Percentiles rank a stretch among this genome's conserved stretches.
These are phyloP conservation scores for Steinernema hermaphroditum DNA, from an alignment of 2,888 invertebrate species.

Conservation along the genomic window DNA sequence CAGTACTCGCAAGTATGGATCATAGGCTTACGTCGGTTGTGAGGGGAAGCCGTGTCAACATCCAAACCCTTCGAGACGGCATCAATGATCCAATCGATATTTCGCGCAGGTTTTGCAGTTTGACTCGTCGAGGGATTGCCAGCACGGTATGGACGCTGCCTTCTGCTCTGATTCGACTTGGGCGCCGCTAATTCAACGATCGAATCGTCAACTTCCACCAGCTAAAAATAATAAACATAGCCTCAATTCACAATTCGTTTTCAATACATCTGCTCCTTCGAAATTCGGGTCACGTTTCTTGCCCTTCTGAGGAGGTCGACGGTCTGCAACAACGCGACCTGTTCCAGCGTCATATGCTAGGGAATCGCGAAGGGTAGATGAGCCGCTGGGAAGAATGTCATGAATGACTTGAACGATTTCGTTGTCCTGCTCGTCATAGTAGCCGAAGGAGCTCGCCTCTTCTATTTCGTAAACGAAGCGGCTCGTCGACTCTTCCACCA, in stretches of 20 bases:
- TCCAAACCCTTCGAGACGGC: conserved; percentile 56
- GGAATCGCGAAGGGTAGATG: background rate
- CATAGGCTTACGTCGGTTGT: conserved; percentile 52
- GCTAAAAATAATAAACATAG: background rate
- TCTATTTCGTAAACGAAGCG: background rate
- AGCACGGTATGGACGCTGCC: background rate
- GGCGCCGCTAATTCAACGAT: conserved; percentile 7
- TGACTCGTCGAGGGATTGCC: background rate
- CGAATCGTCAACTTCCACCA: conserved; percentile 6
- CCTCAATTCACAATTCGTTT: no score
- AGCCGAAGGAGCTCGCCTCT: background rate
- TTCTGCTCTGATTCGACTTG: background rate
- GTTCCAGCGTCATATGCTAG: background rate
- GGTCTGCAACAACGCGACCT: background rate
- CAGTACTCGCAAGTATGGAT: conserved; percentile 55
- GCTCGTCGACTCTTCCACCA: background rate
- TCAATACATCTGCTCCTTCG: background rate
- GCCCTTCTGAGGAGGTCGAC: conserved; percentile 5
- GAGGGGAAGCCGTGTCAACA: conserved; percentile 52
- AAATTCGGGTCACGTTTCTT: conserved; percentile 24
- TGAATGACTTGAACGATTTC: no score
- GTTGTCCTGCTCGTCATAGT: no score
- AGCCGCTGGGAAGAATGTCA: background rate
- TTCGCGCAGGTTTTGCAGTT: conserved; percentile 39
- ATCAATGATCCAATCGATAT: conserved; percentile 61